A percentile compares a stretch with the other conserved stretches of the same genome.
Conservation (phyloP, 2,888 invertebrate genomes). For the Aelia acuminata region DNA sequence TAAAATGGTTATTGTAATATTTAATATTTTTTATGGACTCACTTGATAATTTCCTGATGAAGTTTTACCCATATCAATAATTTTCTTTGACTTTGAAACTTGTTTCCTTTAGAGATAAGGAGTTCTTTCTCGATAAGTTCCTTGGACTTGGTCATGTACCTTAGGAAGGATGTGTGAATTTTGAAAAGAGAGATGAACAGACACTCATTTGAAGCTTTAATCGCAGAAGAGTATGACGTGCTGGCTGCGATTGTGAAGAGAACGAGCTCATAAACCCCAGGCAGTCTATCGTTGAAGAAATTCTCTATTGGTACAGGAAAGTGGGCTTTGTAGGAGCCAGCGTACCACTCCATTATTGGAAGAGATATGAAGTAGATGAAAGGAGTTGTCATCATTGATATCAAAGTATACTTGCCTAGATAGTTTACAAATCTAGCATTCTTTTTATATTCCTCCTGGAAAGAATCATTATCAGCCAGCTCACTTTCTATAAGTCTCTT, state of each 20-base stretch:
- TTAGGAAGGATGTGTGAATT: neutral
- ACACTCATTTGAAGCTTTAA: neutral
- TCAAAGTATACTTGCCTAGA: neutral
- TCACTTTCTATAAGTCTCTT: neutral
- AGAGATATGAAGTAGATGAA: neutral
- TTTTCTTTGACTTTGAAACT: neutral
- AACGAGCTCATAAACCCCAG: neutral
- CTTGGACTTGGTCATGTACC: neutral
- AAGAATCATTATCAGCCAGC: neutral
- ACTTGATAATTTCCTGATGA: conserved; percentile 19
- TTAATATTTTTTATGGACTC: neutral
- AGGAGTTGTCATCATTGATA: neutral
- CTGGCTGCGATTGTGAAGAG: neutral
- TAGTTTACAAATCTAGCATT: neutral
- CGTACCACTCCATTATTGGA: neutral
- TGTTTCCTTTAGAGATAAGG: neutral
- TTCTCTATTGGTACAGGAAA: neutral
- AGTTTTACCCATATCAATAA: neutral
- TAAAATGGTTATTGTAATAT: no score
- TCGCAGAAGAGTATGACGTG: neutral
- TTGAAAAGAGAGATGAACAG: neutral
- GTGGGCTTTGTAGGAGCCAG: neutral
- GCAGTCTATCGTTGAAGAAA: neutral
- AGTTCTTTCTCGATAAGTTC: neutral
- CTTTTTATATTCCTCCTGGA: neutral